A percentile compares a stretch with the other conserved stretches of the same genome.
Evolutionary conservation across 2,888 invertebrate species (phyloP).

Genomic region (Nudaria mundana): DNA sequence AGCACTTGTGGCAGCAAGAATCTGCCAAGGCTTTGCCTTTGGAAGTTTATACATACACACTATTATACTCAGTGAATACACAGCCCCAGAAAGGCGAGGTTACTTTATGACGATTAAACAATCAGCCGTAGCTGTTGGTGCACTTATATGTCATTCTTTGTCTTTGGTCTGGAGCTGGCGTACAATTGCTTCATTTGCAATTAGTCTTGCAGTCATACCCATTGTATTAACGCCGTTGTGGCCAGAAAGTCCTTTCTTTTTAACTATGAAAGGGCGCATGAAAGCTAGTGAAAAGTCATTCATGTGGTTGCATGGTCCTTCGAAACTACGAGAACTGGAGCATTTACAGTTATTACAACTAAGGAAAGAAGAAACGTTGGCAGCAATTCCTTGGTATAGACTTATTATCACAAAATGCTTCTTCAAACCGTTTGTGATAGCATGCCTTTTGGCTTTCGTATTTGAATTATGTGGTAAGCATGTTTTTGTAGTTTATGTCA

Average conservation of each 20-base stretch:
- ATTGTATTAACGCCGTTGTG: conserved; percentile 36
- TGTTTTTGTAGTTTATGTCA: conserved; percentile 39
- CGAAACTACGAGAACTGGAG: conserved; percentile 33
- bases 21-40: conserved; percentile 35
- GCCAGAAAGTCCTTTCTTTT: conserved; percentile 48
- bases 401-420: conserved; percentile 37
- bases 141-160: conserved; percentile 39
- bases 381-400: conserved; percentile 13
- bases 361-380: conserved; percentile 9
- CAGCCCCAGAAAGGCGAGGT: conserved; percentile 39
- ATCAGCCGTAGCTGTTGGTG: conserved; percentile 28
- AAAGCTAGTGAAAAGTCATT: conserved; percentile 40
- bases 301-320: conserved; percentile 38
- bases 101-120: conserved; percentile 43
- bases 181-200: conserved; percentile 33
- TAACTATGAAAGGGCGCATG: conserved; percentile 43
- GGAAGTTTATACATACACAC: conserved; percentile 37
- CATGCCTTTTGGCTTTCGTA: conserved; percentile 32
- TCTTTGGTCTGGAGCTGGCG: conserved; percentile 40
- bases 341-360: conserved; percentile 29
- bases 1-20: neutral
- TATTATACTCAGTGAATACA: conserved; percentile 42
- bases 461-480: conserved; percentile 42
- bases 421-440: conserved; percentile 35
- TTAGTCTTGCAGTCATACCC: conserved; percentile 16